phyloP scores from a whole-genome alignment of 2,113 vertebrate species.

The Peromyscus californicus region DNA sequence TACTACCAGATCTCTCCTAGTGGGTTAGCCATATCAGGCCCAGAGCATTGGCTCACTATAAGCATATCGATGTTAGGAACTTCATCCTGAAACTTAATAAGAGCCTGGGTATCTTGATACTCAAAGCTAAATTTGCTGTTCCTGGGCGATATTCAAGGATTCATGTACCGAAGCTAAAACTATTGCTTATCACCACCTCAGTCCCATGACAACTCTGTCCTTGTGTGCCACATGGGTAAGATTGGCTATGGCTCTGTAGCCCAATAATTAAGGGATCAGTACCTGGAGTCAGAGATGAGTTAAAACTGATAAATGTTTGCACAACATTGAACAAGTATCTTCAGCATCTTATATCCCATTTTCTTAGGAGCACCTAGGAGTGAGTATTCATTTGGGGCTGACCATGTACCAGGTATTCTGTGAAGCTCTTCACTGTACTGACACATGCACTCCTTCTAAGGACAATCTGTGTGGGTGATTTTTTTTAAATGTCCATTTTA shows the following conservation, averaged over 20 bases:
- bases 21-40: not conserved
- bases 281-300: not conserved
- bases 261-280: not conserved
- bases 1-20: not conserved
- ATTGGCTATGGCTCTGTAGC: not conserved
- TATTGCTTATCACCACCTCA: not conserved
- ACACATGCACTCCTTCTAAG: not conserved
- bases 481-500: not conserved
- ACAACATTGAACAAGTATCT: not conserved
- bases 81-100: not conserved
- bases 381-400: not conserved
- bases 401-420: not conserved
- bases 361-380: slow-evolving; percentile 7
- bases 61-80: not conserved
- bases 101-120: not conserved
- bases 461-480: not conserved
- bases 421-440: slow-evolving; percentile 10
- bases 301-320: not conserved
- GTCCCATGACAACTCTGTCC: accelerated
- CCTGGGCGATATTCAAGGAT: not conserved
- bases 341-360: not conserved
- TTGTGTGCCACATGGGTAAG: not conserved
- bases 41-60: not conserved
- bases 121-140: not conserved
- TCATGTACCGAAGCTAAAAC: not conserved